Percentiles rank a stretch among this genome's conserved stretches.
Conservation (phyloP, 2,797 vertebrate genomes). For the Melanotaenia nigrans region DNA sequence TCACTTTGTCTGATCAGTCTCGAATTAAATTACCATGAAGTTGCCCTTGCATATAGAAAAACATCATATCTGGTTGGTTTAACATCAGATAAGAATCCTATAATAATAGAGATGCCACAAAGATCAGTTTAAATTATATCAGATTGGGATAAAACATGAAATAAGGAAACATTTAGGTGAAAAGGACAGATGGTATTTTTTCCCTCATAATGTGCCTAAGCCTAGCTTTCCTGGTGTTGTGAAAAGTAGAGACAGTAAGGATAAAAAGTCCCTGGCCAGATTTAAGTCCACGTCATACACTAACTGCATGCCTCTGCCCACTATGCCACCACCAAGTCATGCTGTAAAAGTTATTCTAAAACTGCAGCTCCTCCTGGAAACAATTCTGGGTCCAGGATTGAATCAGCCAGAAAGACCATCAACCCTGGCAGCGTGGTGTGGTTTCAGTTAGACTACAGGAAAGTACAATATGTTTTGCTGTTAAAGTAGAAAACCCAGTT, state of each 20-base stretch:
- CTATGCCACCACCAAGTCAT: conserved; percentile 40
- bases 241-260: neutral
- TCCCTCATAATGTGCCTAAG: neutral
- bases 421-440: neutral
- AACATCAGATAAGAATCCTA: neutral
- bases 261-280: conserved; percentile 36
- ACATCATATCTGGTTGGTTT: neutral
- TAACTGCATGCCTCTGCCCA: conserved; percentile 36
- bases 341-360: conserved; percentile 55
- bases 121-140: neutral
- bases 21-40: neutral
- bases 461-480: conserved; percentile 42
- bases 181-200: neutral
- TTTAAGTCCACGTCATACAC: conserved; percentile 15
- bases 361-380: conserved; percentile 39
- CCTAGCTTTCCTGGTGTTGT: neutral
- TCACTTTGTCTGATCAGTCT: neutral
- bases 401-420: neutral
- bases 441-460: conserved; percentile 30
- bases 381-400: neutral
- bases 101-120: neutral
- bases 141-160: neutral
- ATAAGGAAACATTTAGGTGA: neutral
- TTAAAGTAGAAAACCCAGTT: conserved; percentile 74
- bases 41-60: neutral